phyloP scores from a whole-genome alignment of 2,113 vertebrate genomes.

The Sander lucioperca region DNA sequence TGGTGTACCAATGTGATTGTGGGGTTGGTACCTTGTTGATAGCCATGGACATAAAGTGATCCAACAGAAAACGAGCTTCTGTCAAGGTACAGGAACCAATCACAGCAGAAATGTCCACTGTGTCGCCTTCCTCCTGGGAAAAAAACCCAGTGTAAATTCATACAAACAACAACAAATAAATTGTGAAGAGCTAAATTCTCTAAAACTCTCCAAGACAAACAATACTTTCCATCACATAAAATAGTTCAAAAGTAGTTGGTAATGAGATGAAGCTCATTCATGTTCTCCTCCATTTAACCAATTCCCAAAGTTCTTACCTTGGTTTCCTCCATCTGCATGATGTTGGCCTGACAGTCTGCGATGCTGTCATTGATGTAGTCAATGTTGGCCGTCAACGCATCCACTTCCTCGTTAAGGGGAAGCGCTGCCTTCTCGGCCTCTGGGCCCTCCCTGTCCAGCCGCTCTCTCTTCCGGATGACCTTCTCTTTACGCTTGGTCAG shows the following conservation, averaged over 20 bases:
- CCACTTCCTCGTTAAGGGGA: constrained; percentile 92
- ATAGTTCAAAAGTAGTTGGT: not conserved
- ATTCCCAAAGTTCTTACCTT: constrained; percentile 84
- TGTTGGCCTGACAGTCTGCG: constrained; percentile 96
- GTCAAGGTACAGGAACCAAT: constrained; percentile 93
- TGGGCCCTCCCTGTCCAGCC: constrained; percentile 85
- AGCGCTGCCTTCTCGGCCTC: constrained; percentile 88
- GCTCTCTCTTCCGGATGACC: constrained; percentile 89
- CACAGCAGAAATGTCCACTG: constrained; percentile 91
- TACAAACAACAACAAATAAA: not conserved
- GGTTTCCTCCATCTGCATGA: constrained; percentile 97
- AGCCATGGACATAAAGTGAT: constrained; percentile 96
- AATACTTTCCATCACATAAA: not conserved
- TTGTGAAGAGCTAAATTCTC: not conserved
- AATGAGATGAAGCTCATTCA: not conserved
- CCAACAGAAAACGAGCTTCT: constrained; percentile 94
- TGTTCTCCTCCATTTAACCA: not conserved
- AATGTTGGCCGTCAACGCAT: constrained; percentile 93
- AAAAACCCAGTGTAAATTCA: not conserved
- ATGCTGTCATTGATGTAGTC: constrained; percentile 99
- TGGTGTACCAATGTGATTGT: fast-evolving
- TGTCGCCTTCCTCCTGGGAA: constrained; percentile 93
- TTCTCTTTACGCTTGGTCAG: constrained; percentile 95
- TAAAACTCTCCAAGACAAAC: not conserved
- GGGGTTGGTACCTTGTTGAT: constrained; percentile 91